Evolutionary conservation across 2,888 invertebrate species (phyloP).

Genomic region (Oxyscelio sp.): DNA sequence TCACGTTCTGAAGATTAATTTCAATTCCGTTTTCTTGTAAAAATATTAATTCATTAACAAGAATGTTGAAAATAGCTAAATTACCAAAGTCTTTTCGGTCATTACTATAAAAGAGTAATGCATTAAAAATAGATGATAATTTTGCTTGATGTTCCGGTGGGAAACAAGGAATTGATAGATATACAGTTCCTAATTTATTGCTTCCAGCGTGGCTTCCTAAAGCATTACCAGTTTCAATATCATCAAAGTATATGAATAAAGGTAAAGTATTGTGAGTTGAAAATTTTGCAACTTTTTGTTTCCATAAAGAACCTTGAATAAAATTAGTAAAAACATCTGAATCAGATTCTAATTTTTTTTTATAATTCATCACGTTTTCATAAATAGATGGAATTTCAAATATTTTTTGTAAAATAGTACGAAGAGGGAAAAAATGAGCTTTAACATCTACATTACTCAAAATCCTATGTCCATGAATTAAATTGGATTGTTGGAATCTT

Average conservation of each 20-base stretch:
- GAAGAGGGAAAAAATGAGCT: constrained; percentile 22
- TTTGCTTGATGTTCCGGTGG: constrained; percentile 39
- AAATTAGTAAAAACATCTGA: constrained; percentile 27
- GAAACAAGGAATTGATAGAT: constrained; percentile 43
- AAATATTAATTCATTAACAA: constrained; percentile 62
- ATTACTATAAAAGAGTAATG: constrained; percentile 39
- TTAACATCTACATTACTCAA: constrained; percentile 4
- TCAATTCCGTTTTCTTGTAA: constrained; percentile 58
- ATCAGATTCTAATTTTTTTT: constrained; percentile 26
- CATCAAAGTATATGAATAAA: constrained; percentile 21
- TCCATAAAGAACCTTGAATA: constrained; percentile 35
- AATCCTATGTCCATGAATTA: constrained; percentile 11
- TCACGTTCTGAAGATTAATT: constrained; percentile 1
- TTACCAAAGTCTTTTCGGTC: constrained; percentile 43
- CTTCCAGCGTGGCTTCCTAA: not conserved
- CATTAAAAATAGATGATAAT: constrained; percentile 45
- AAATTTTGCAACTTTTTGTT: not conserved
- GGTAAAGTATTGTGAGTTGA: not conserved
- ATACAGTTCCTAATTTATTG: constrained; percentile 6
- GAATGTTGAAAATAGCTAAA: constrained; percentile 27
- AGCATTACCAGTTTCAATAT: constrained; percentile 20
- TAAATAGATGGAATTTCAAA: constrained; percentile 22
- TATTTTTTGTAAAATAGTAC: constrained; percentile 21
- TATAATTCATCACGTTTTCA: constrained; percentile 14
- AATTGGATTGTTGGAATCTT: not conserved